Base-by-base conservation (phyloP, 2,888 invertebrate genomes). In the Tetragnatha montana region DNA sequence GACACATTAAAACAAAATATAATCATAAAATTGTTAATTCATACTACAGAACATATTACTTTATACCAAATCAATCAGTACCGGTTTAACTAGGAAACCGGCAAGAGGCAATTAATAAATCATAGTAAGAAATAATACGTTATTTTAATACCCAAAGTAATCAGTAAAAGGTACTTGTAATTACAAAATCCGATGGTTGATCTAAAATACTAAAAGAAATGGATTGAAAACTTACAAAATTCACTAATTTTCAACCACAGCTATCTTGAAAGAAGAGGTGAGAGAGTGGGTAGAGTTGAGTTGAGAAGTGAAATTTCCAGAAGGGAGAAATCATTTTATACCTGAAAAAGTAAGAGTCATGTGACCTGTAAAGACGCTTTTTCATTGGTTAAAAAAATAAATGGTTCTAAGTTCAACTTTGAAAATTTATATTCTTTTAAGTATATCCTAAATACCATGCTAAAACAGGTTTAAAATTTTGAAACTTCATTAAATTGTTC, bases 151-250 rank as follows among this genome's bases (percentile, higher is more conserved):
- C 17, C 12, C 6, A 6, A 14, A 68, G 4, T 14, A 14, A 6
- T 3, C 22, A 21, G 6, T 17, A 3, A 7, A 17, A 4, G 14
- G n/a, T 50, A 47, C 50, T 8, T 6, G 22, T 6, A 74, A n/a
- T 12, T 22, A 17, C 51, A 8, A 17, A 17, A 60, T 78, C 47
- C 17, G 19, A 71, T 8, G 35, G 6, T 19, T n/a, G 70, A 81
- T 76, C 81, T 7, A 35, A 68, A 81, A 50, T 50, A 14, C 10
- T 51, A 35, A 19, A 14, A 51, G 47, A 83, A 69, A 35, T 19
- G 47, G 88, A 88, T 88, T 81, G 2, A 4, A 35, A 73, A 83
- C 81, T 71, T 73, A 82, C 88, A 19, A 82, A 70, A 10, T 70
- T 22, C 19, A 70, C 78, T 60, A 78, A 68, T 68, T 83, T 83